phyloP scores from a whole-genome alignment of 2,113 vertebrate species.

The Pantherophis guttatus region DNA sequence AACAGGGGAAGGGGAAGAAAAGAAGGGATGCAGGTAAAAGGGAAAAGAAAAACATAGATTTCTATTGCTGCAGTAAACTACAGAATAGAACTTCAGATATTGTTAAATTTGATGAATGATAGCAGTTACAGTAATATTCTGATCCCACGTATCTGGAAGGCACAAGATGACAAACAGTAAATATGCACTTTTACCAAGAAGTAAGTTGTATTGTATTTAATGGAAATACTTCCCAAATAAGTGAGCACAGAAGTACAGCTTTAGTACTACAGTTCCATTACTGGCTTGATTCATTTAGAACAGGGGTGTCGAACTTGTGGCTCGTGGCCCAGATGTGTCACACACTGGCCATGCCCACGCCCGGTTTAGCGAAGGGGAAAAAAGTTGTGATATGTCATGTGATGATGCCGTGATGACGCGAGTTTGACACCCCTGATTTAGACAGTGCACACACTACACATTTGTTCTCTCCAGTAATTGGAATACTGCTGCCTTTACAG shows the following conservation, averaged over 20 bases:
- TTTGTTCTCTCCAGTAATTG: background rate
- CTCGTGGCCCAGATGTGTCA: no score
- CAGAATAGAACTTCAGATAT: background rate
- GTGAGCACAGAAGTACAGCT: background rate
- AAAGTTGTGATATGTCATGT: no score
- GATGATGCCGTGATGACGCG: no score
- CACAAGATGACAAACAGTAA: background rate
- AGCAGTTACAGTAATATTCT: background rate
- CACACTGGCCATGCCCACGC: no score
- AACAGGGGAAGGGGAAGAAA: background rate
- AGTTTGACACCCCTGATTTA: background rate
- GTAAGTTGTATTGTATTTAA: background rate
- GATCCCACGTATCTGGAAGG: background rate
- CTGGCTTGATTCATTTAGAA: background rate
- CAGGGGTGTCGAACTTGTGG: no score
- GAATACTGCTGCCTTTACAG: background rate
- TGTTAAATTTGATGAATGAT: background rate
- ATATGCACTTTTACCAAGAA: background rate
- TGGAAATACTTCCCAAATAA: background rate
- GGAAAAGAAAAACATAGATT: background rate
- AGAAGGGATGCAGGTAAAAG: background rate
- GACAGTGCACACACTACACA: background rate
- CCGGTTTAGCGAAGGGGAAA: no score
- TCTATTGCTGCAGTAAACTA: background rate
- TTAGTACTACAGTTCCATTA: background rate